phyloP scores from a whole-genome alignment of 2,888 invertebrate genomes.

The Limnephilus lunatus region DNA sequence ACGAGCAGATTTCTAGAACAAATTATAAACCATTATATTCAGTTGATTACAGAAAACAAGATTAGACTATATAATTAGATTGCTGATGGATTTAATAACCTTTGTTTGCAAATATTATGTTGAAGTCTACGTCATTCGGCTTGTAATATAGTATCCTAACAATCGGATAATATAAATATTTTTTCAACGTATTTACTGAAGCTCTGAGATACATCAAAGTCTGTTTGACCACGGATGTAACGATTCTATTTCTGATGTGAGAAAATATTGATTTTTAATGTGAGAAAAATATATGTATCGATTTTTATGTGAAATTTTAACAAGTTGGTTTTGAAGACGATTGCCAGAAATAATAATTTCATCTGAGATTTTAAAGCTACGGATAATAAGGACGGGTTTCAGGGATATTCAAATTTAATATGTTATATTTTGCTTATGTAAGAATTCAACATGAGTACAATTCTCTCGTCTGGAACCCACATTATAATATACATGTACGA shows the following conservation, averaged over 20 bases:
- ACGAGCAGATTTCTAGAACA: not conserved
- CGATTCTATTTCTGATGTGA: not conserved
- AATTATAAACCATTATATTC: not conserved
- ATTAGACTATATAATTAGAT: not conserved
- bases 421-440: too few relatives aligned
- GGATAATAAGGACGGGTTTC: too few relatives aligned
- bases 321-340: not conserved
- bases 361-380: not conserved
- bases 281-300: not conserved
- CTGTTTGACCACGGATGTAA: not conserved
- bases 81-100: not conserved
- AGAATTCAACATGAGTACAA: too few relatives aligned
- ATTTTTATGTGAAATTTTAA: not conserved
- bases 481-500: too few relatives aligned
- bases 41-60: not conserved
- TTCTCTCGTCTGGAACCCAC: too few relatives aligned
- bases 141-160: not conserved
- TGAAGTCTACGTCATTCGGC: not conserved
- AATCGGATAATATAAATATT: not conserved
- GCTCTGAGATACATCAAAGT: conserved; percentile 12
- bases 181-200: conserved; percentile 12
- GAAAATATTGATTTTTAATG: not conserved
- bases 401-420: too few relatives aligned
- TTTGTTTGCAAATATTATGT: not conserved
- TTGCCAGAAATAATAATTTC: not conserved